Evolutionary conservation across 1,140 invertebrate genomes (phyloP), one percentile per base, ranked within the genome.

Genomic region (Drosophila novamexicana): DNA sequence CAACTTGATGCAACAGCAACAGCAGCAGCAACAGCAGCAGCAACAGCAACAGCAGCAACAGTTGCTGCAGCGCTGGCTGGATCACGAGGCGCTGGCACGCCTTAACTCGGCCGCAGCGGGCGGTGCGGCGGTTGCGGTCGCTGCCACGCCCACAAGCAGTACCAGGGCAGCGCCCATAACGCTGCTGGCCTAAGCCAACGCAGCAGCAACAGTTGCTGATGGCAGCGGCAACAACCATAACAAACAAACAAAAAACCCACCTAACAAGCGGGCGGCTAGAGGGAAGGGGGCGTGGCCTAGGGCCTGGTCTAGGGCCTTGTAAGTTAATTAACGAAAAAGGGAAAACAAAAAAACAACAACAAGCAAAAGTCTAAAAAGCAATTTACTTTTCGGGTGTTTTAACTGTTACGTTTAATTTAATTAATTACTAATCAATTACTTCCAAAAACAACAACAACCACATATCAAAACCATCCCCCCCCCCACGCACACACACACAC

Each of bases 1-100:
- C 77, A 90, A 88, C 37, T 52, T 91, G 54, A 91, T 79, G 57
- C 92, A 93, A 57, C 74, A 77, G 39, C 80, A 83, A 18, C 18
- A 18, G 0, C 81, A 81, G 1, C 76, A 84, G 9, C 72, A 81
- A 3, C 67, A 79, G 7, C 70, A 72, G n/a, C 76, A 77, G 34
- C 70, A 76, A 1, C 50, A 66, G 4, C 91, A 93, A 16, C 86
- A 56, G 2, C 44, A 66, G 39, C 47, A 54, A 34, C 40, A 72
- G n/a, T 77, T 75, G 72, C 79, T 73, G 69, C 80, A 75, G 16
- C 74, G 76, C 8, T 85, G 81, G 81, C 66, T 89, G 52, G 84
- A 88, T 67, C 80, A 80, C 69, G 84, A 88, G 58, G 77, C 77
- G 34, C 62, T 88, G 62, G 76, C 72, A 56, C 65, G 66, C 42